These are phyloP conservation scores for Sternarchorhynchus goeldii DNA, from an alignment of 2,797 vertebrate species.

Conservation along the genomic window DNA sequence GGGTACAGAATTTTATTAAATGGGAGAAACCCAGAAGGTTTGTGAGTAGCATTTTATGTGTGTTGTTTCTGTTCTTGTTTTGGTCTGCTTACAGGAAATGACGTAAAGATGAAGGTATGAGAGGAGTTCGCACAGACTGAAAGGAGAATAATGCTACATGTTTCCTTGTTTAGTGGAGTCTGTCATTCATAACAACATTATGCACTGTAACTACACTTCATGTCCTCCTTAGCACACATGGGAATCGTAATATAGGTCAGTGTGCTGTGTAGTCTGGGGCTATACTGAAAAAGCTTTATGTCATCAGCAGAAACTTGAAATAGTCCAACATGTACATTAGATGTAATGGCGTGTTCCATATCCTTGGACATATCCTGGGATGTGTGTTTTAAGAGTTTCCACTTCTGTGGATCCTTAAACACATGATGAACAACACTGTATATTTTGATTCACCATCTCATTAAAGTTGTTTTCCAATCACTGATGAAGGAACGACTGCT, in stretches of 20 bases:
- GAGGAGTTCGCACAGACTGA: too few relatives aligned
- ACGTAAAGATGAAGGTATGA: too few relatives aligned
- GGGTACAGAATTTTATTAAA: too few relatives aligned
- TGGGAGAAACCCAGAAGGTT: too few relatives aligned
- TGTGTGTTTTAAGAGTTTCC: neutral
- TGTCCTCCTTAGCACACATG: neutral
- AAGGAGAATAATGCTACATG: too few relatives aligned
- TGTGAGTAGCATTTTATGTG: too few relatives aligned
- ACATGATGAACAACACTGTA: too few relatives aligned
- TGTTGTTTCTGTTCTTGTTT: too few relatives aligned
- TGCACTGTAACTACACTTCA: neutral
- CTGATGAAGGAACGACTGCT: neutral
- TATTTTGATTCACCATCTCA: neutral
- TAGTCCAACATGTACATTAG: neutral
- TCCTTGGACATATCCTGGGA: neutral
- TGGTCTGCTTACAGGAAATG: too few relatives aligned
- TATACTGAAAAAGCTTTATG: neutral
- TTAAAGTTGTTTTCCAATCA: neutral
- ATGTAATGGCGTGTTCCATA: neutral
- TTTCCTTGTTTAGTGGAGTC: too few relatives aligned
- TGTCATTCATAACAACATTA: too few relatives aligned
- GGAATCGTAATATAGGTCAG: slow-evolving; percentile 2
- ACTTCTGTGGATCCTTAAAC: neutral
- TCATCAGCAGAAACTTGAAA: slow-evolving; percentile 4
- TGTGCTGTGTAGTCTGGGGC: neutral